phyloP scores from a whole-genome alignment of 2,888 invertebrate genomes.

The Campoplex nolae region DNA sequence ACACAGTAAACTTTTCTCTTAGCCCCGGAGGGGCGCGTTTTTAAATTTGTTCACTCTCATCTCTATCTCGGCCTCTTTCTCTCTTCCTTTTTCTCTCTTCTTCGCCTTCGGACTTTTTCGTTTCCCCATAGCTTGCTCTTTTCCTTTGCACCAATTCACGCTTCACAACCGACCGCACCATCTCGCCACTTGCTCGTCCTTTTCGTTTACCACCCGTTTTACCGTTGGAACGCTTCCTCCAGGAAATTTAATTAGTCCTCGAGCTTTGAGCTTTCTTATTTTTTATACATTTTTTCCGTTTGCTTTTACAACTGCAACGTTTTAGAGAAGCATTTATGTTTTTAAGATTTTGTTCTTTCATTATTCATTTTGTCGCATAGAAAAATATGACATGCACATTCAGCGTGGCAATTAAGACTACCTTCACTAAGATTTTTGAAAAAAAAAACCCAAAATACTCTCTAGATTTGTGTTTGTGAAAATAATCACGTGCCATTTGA shows the following conservation, averaged over 20 bases:
- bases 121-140: constrained; percentile 59
- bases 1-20: constrained; percentile 56
- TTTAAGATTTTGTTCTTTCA: constrained; percentile 15
- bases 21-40: constrained; percentile 51
- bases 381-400: not conserved
- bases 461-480: not conserved
- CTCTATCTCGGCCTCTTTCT: constrained; percentile 28
- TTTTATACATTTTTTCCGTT: constrained; percentile 12
- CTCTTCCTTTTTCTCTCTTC: constrained; percentile 39
- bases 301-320: not conserved
- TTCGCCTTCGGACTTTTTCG: constrained; percentile 45
- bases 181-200: constrained; percentile 66
- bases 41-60: constrained; percentile 54
- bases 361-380: not conserved
- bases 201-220: constrained; percentile 56
- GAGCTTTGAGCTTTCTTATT: constrained; percentile 53
- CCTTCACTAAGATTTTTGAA: not conserved
- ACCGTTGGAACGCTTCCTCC: constrained; percentile 35
- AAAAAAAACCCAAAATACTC: not conserved
- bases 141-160: constrained; percentile 61
- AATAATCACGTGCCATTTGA: not conserved
- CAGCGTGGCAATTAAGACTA: not conserved
- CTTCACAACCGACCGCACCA: constrained; percentile 64
- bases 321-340: constrained; percentile 37
- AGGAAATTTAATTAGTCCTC: constrained; percentile 65